These are phyloP conservation scores for Silurus meridionalis DNA, from an alignment of 2,113 vertebrate species.

Conservation along the genomic window DNA sequence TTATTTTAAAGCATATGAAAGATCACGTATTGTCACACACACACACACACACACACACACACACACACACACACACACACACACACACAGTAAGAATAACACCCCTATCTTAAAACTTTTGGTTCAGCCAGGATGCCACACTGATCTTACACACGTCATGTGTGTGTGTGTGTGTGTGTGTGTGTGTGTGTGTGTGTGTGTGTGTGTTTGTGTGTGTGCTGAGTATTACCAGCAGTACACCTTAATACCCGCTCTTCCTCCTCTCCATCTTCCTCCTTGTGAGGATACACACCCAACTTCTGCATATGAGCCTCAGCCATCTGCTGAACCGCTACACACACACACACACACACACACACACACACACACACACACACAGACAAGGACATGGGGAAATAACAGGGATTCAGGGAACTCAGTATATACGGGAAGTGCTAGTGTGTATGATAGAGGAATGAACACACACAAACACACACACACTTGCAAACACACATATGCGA, in stretches of 20 bases:
- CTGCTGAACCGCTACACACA: slow-evolving; percentile 87
- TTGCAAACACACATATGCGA: neutral
- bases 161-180: slow-evolving; percentile 11
- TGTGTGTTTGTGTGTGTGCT: neutral
- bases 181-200: neutral
- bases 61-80: neutral
- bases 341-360: neutral
- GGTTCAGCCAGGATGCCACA: neutral
- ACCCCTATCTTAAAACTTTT: neutral
- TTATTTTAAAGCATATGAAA: neutral
- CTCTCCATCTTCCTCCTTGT: slow-evolving; percentile 74
- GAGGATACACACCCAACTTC: slow-evolving; percentile 79
- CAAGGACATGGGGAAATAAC: slow-evolving; percentile 19
- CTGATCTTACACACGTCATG: neutral
- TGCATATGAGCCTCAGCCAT: slow-evolving; percentile 94
- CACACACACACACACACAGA: too few species aligned
- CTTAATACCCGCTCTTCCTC: slow-evolving; percentile 61
- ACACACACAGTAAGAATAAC: neutral
- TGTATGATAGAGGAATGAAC: slow-evolving; percentile 48
- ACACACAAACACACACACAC: slow-evolving; percentile 56
- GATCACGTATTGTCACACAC: neutral
- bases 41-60: slow-evolving; percentile 3
- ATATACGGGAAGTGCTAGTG: slow-evolving; percentile 26
- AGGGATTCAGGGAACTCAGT: slow-evolving; percentile 41
- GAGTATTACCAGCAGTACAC: slow-evolving; percentile 42